Base-by-base conservation (phyloP, 2,888 invertebrate species). In the Galeopsomyia nigrocyanea region DNA sequence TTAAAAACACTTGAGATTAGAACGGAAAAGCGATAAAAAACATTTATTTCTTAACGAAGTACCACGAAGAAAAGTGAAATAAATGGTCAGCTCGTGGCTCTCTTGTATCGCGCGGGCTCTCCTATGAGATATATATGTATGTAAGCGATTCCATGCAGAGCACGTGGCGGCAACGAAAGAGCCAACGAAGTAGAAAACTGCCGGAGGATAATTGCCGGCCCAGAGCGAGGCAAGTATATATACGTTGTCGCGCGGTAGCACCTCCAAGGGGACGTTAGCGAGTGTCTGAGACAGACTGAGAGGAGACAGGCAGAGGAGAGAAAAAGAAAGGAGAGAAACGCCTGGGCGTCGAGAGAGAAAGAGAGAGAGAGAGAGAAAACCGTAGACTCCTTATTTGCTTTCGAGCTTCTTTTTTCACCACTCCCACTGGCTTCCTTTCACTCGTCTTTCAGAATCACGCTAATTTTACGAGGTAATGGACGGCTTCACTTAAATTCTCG, bases 191-290 rank as follows among this genome's bases (percentile, higher is more conserved):
- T 78, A 80, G 81, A 82, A 82, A 83, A 82, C 79, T 78, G 81
- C 78, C 79, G 77, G 79, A 82, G 79, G 81, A 82, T 83, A 83
- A 83, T 83, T 83, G 82, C 81, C 75, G 78, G 78, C 77, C 78
- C 78, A 75, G 70, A 77, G 74, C 68, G 7, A 39, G 39, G 5
- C 39, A 39, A 39, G 39, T 10, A 13, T 39, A 39, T n/a, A n/a
- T n/a, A n/a, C n/a, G n/a, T 5, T 14, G 55, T 26, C 19, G 55
- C 19, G 9, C 22, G 13, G 10, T 13, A 55, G 19, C 19, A 55
- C 22, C 22, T 22, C 55, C 55, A 55, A 55, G 55, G 2, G 19
- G 55, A 55, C 39, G 13, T 39, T 39, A 39, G 39, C 39, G 55
- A 55, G 10, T 55, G 22, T 55, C 55, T 55, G 1, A 53, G 55